phyloP scores from a whole-genome alignment of 2,888 invertebrate genomes.

The Netelia virgata region DNA sequence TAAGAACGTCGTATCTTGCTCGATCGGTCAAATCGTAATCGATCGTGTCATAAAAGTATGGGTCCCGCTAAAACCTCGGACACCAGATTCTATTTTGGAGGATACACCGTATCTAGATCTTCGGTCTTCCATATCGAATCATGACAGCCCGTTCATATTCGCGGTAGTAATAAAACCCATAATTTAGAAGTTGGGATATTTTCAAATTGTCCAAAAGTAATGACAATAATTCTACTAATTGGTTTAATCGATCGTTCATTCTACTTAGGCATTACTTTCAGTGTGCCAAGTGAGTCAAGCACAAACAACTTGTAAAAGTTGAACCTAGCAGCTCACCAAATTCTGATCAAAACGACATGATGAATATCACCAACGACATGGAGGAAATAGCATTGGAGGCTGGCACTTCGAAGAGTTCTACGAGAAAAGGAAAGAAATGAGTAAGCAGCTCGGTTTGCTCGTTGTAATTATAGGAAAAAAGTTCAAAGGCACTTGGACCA shows the following conservation, averaged over 20 bases:
- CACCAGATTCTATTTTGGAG: too few species aligned
- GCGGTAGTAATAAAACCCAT: slow-evolving; percentile 83
- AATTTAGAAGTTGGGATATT: slow-evolving; percentile 90
- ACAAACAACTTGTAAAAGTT: slow-evolving; percentile 62
- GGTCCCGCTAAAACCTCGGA: too few species aligned
- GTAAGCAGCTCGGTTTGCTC: background rate
- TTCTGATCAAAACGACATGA: slow-evolving; percentile 66
- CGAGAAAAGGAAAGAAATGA: slow-evolving; percentile 60
- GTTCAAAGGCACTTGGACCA: slow-evolving; percentile 75
- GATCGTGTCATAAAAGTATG: too few species aligned
- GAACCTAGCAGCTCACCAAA: slow-evolving; percentile 5
- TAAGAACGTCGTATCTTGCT: too few species aligned
- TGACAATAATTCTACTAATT: slow-evolving; percentile 77
- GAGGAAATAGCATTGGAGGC: slow-evolving; percentile 72
- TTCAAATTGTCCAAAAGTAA: slow-evolving; percentile 86
- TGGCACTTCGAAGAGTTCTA: slow-evolving; percentile 51
- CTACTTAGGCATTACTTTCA: slow-evolving; percentile 63
- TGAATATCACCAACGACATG: slow-evolving; percentile 78
- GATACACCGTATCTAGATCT: too few species aligned
- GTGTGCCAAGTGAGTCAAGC: slow-evolving; percentile 75
- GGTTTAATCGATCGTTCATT: background rate
- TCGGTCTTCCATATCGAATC: too few species aligned
- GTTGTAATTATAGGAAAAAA: slow-evolving; percentile 35
- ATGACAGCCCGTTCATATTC: too few species aligned
- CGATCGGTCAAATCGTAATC: too few species aligned